Evolutionary conservation across 2,888 invertebrate species (phyloP).

Genomic region (Dysmachus trigonus): DNA sequence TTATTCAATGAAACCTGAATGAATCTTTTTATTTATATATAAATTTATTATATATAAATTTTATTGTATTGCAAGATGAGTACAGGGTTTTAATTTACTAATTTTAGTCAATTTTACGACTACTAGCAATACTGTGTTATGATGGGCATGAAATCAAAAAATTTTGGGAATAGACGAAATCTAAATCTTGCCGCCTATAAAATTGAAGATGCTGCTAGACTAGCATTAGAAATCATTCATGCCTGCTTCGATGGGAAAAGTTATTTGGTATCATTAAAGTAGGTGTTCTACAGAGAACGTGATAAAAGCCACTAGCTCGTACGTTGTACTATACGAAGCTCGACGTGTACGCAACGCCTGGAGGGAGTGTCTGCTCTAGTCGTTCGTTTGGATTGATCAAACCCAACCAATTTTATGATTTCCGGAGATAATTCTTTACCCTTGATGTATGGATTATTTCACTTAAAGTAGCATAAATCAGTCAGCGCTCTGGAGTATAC

Average conservation of each 20-base stretch:
- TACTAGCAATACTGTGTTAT: background rate
- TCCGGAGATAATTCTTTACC: slow-evolving; percentile 9
- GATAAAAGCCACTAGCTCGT: background rate
- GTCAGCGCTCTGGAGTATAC: background rate
- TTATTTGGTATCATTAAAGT: background rate
- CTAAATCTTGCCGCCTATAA: background rate
- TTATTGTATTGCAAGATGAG: background rate
- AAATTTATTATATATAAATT: background rate
- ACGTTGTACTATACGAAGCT: background rate
- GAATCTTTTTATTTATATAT: too few species aligned
- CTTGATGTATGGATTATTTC: slow-evolving; percentile 20
- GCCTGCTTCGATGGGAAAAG: background rate
- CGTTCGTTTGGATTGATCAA: background rate
- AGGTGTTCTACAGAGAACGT: background rate
- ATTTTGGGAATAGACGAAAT: background rate
- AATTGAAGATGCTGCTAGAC: background rate
- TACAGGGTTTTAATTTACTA: background rate
- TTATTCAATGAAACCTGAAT: too few species aligned
- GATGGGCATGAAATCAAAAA: background rate
- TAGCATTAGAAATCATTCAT: background rate
- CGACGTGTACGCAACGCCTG: background rate
- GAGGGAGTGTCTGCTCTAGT: background rate
- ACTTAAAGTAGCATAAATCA: slow-evolving; percentile 30
- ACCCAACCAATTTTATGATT: slow-evolving; percentile 18
- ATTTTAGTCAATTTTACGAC: background rate